phyloP scores from a whole-genome alignment of 2,888 invertebrate genomes.

The Cephus pulcher region DNA sequence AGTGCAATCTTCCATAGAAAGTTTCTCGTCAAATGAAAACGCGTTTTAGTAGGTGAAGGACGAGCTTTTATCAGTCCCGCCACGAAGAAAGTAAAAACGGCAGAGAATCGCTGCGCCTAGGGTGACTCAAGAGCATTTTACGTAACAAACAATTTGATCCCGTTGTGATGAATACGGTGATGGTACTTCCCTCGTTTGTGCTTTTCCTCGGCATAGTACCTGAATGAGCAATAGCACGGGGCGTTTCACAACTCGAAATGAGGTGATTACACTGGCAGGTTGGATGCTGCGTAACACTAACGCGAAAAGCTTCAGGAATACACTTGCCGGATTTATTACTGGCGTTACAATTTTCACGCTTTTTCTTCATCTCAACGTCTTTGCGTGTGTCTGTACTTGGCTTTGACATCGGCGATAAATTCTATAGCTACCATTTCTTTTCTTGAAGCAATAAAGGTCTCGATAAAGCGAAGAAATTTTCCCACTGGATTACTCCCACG shows the following conservation, averaged over 20 bases:
- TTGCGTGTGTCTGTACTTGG: not conserved
- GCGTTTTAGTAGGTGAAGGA: not conserved
- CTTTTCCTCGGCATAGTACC: slow-evolving; percentile 16
- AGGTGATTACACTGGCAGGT: not conserved
- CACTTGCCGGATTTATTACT: not conserved
- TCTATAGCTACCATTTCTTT: not conserved
- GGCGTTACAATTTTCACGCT: not conserved
- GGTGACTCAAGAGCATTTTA: slow-evolving; percentile 28
- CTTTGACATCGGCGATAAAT: not conserved
- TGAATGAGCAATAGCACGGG: slow-evolving; percentile 31
- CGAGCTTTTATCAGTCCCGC: not conserved
- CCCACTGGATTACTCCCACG: not conserved
- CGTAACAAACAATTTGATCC: slow-evolving; percentile 36
- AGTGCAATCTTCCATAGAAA: not conserved
- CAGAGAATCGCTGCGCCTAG: not conserved
- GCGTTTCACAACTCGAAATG: slow-evolving; percentile 4
- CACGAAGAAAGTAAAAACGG: not conserved
- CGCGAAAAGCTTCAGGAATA: not conserved
- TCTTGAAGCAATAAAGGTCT: not conserved
- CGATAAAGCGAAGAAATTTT: not conserved
- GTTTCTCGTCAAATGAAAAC: not conserved
- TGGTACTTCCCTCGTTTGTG: slow-evolving; percentile 12
- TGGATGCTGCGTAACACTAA: not conserved
- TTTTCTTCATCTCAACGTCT: not conserved
- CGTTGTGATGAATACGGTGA: slow-evolving; percentile 24